phyloP scores from a whole-genome alignment of 1,140 invertebrate genomes.

The Drosophila hydei region DNA sequence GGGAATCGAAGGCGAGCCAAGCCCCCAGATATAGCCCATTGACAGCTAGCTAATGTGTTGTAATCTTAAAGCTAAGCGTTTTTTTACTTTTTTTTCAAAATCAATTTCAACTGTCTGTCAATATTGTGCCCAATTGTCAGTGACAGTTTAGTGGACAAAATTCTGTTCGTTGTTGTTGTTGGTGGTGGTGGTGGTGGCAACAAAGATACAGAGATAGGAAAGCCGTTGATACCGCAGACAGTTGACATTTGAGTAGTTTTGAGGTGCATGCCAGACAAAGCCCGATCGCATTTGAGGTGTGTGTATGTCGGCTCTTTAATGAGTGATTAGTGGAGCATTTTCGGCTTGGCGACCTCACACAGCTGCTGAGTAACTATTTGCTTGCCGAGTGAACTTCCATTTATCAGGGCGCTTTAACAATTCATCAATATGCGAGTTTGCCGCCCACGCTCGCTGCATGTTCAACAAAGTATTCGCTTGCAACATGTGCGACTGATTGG shows the following conservation, averaged over 20 bases:
- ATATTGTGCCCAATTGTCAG: constrained; percentile 65
- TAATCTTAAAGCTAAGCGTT: constrained; percentile 72
- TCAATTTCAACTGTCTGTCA: constrained; percentile 77
- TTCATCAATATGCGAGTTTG: constrained; percentile 59
- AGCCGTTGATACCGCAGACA: constrained; percentile 38
- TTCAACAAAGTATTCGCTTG: constrained; percentile 29
- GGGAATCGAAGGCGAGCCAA: constrained; percentile 32
- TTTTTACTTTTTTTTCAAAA: constrained; percentile 52
- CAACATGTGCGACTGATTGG: constrained; percentile 70
- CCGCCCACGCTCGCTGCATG: constrained; percentile 28
- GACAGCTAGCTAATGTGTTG: constrained; percentile 65
- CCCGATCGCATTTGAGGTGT: constrained; percentile 51
- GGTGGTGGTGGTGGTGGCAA: constrained; percentile 40
- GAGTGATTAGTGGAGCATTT: constrained; percentile 46
- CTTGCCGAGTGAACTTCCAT: constrained; percentile 33
- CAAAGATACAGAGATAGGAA: constrained; percentile 17
- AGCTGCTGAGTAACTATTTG: background rate
- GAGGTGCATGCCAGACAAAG: constrained; percentile 25
- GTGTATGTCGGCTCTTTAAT: constrained; percentile 46
- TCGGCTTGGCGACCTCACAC: constrained; percentile 28
- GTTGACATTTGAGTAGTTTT: constrained; percentile 47
- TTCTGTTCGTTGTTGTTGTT: constrained; percentile 2
- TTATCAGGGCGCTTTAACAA: constrained; percentile 63
- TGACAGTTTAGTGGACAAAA: constrained; percentile 72
- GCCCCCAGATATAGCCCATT: constrained; percentile 27